Percentiles rank a stretch among this genome's conserved stretches.
Evolutionary conservation across 2,888 invertebrate species (phyloP).

Genomic region (Acanthoscelides obtectus): DNA sequence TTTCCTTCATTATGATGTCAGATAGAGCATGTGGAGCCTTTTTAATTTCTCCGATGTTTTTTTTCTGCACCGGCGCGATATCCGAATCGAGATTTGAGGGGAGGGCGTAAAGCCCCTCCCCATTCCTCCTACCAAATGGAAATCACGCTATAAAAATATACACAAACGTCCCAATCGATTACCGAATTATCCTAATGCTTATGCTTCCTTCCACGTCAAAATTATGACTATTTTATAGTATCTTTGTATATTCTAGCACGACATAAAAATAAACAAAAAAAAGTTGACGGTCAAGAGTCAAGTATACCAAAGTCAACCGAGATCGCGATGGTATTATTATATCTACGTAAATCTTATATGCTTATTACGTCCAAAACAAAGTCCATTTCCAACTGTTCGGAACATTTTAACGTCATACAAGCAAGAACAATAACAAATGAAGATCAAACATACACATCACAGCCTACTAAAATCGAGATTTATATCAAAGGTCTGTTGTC

Average conservation of each 20-base stretch:
- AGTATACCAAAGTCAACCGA: no score
- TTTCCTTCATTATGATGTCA: no score
- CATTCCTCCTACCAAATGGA: background rate
- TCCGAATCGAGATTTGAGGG: background rate
- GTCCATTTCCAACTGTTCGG: slow-evolving; percentile 35
- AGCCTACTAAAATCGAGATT: no score
- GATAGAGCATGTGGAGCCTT: no score
- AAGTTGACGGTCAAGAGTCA: no score
- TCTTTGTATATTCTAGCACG: no score
- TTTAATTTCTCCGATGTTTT: no score
- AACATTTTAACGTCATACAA: slow-evolving; percentile 28
- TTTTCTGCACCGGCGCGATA: background rate
- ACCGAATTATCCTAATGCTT: background rate
- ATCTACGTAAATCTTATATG: no score
- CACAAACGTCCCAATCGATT: background rate
- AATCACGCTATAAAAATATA: background rate
- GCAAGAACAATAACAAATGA: background rate
- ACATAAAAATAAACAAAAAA: no score
- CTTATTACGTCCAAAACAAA: slow-evolving; percentile 41
- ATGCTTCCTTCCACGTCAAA: background rate
- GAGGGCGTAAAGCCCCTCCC: background rate
- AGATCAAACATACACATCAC: background rate
- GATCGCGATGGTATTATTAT: no score
- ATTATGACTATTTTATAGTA: slow-evolving; percentile 4
- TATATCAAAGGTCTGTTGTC: background rate